Base-by-base conservation (phyloP, 1,140 invertebrate genomes). In the Lepeophtheirus salmonis region DNA sequence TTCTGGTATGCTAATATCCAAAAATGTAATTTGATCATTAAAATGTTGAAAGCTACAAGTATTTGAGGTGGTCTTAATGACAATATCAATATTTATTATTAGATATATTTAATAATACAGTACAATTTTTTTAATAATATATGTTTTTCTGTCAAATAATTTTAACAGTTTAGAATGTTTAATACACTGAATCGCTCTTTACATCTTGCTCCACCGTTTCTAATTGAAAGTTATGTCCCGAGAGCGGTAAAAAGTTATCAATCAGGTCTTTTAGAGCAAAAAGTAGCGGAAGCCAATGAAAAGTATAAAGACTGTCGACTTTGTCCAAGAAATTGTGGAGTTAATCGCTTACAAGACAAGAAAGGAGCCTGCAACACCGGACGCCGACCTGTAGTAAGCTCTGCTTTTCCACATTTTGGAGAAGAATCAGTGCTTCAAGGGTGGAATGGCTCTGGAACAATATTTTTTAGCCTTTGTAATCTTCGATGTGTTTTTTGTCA, bases 341-440 rank as follows among this genome's bases (percentile, higher is more conserved):
- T 57, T 2, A 57, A 57, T 16, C 22, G 55, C 2, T n/a, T 57
- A 16, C n/a, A 57, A 21, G 25, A 57, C 21, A 30, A 26, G 16
- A 57, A 12, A 21, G 55, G 55, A 2, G 55, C 55, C 16, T 57
- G 55, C 21, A 57, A 57, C 55, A 57, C 55, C 17, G 55, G 55
- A 14, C 22, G 55, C 2, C 4, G 26, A 16, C 21, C 55, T 10
- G 25, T 57, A 16, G 55, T 57, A 14, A 57, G 55, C 21, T 57
- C 55, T 6, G 55, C 55, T 2, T 57, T 57, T 57, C 55, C 55
- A 17, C 55, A 57, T 24, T 57, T 57, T 57, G 55, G 55, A 14
- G 55, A 57, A 24, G 55, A 57, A 21, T 57, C 55, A 16, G 55
- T 57, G 13, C 55, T 57, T 30, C 55, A 57, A 41, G 55, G 55